These are phyloP conservation scores for Calypte anna DNA, from an alignment of 2,113 vertebrate species.

Conservation along the genomic window DNA sequence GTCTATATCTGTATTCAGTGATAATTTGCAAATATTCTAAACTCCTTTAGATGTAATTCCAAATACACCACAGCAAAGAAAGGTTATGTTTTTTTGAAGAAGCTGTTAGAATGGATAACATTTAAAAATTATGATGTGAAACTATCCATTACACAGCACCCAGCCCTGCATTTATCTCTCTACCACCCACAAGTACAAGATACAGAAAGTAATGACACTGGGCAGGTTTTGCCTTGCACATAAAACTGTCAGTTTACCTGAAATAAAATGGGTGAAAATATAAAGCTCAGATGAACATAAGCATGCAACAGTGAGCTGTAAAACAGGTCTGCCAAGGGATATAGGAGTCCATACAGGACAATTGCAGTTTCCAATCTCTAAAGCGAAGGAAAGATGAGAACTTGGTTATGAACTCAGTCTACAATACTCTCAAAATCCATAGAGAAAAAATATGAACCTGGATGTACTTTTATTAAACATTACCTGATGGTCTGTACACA, in stretches of 20 bases:
- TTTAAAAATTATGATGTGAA: not conserved
- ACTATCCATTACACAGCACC: not conserved
- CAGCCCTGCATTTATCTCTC: not conserved
- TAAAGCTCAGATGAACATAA: not conserved
- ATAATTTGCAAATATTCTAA: not conserved
- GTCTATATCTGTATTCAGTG: not conserved
- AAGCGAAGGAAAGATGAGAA: not conserved
- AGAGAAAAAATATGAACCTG: not conserved
- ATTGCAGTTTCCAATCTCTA: not conserved
- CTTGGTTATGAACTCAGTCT: not conserved
- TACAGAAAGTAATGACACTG: not conserved
- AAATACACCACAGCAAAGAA: not conserved
- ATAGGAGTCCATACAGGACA: not conserved
- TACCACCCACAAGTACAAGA: fast-evolving
- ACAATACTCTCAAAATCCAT: not conserved
- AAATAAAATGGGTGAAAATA: not conserved
- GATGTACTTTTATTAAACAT: not conserved
- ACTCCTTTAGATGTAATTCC: not conserved
- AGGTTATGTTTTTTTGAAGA: not conserved
- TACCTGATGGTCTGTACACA: not conserved
- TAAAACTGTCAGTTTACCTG: not conserved
- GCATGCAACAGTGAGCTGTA: not conserved
- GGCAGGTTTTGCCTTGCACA: not conserved
- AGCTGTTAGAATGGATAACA: not conserved
- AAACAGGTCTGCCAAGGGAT: not conserved